phyloP scores from a whole-genome alignment of 1,140 invertebrate genomes.

The Sinella curviseta region DNA sequence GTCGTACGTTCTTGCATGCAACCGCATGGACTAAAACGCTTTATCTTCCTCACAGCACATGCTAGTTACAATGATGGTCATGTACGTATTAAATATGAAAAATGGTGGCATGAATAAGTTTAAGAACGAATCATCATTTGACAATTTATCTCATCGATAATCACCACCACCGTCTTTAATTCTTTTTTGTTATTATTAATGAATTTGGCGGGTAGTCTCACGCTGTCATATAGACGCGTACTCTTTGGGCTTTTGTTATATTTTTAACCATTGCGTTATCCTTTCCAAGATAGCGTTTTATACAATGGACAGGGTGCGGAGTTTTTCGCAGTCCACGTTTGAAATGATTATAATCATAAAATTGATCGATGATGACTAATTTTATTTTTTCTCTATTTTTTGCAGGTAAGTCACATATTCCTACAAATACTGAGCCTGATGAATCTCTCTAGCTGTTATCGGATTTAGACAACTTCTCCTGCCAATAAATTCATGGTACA shows the following conservation, averaged over 20 bases:
- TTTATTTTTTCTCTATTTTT: neutral
- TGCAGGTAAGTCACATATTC: constrained; percentile 1
- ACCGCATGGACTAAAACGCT: too few species aligned
- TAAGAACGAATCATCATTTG: neutral
- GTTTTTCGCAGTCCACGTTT: constrained; percentile 6
- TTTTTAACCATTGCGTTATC: neutral
- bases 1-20: neutral
- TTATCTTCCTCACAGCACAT: neutral
- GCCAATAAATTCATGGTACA: neutral
- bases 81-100: neutral
- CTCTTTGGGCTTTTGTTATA: neutral
- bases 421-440: neutral
- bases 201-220: neutral
- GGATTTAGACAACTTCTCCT: neutral
- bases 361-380: neutral
- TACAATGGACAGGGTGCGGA: too few species aligned
- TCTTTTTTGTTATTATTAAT: neutral
- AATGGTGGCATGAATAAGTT: neutral
- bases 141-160: constrained; percentile 5
- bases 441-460: neutral
- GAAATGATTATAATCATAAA: neutral
- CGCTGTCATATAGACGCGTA: neutral
- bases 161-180: too few species aligned
- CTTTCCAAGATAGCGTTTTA: too few species aligned
- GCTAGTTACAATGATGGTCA: neutral